phyloP scores from a whole-genome alignment of 2,888 invertebrate species.

The Empis stercorea region DNA sequence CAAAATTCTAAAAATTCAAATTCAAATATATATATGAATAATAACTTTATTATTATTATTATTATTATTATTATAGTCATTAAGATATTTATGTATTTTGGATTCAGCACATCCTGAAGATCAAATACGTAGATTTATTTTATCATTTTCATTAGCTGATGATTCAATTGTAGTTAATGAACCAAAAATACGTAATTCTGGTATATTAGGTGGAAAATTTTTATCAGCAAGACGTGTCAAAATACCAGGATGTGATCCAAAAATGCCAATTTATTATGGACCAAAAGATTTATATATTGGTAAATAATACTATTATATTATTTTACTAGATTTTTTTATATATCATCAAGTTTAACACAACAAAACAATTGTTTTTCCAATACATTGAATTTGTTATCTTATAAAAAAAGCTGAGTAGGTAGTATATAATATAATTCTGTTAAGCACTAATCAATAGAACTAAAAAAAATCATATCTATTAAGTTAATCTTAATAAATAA shows the following conservation, averaged over 20 bases:
- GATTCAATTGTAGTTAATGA: constrained; percentile 65
- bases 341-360: no score
- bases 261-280: constrained; percentile 62
- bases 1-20: neutral
- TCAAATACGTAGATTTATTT: constrained; percentile 55
- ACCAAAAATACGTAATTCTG: constrained; percentile 57
- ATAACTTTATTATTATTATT: no score
- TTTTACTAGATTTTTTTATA: no score
- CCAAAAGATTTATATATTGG: constrained; percentile 71
- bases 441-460: no score
- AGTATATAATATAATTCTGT: no score
- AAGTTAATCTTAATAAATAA: no score
- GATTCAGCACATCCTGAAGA: constrained; percentile 72
- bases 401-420: no score
- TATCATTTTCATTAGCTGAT: constrained; percentile 63
- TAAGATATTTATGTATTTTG: constrained; percentile 63
- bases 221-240: constrained; percentile 50
- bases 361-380: no score
- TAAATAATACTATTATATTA: constrained; percentile 30
- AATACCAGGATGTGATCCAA: constrained; percentile 54
- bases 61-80: constrained; percentile 37
- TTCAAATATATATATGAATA: no score
- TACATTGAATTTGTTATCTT: no score
- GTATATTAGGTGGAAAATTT: constrained; percentile 63
- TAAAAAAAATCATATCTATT: no score